Percentiles rank a stretch among this genome's conserved stretches.
Evolutionary conservation across 2,888 invertebrate species (phyloP).

Genomic region (Leucania comma): DNA sequence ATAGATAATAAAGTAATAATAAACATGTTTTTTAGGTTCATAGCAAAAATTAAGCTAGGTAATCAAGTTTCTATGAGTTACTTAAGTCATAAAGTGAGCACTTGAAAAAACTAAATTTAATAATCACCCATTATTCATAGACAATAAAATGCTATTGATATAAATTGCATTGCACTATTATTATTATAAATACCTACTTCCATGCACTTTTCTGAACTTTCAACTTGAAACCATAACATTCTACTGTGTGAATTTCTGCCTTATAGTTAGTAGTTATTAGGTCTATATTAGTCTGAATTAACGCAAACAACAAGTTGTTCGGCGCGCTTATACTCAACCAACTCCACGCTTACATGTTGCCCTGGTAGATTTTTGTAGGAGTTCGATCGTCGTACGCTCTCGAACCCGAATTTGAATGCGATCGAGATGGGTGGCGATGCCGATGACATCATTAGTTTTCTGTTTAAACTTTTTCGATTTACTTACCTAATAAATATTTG

Average conservation of each 20-base stretch:
- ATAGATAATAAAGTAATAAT: too few species aligned
- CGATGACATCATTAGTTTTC: background rate
- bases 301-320: constrained; percentile 18
- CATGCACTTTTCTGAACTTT: constrained; percentile 10
- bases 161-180: background rate
- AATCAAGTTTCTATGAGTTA: background rate
- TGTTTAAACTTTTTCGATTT: too few species aligned
- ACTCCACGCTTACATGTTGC: constrained; percentile 61
- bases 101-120: background rate
- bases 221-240: background rate
- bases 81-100: background rate
- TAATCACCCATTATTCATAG: background rate
- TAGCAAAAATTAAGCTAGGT: background rate
- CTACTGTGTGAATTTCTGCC: background rate
- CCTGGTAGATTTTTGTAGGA: constrained; percentile 78
- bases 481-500: background rate
- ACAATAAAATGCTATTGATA: background rate
- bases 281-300: constrained; percentile 13
- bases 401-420: constrained; percentile 35
- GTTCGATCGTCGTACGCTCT: constrained; percentile 68
- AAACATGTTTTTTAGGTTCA: background rate
- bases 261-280: rapidly evolving
- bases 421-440: constrained; percentile 8
- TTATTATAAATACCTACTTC: background rate
- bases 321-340: background rate